Percentiles rank a stretch among this genome's conserved stretches.
These are phyloP conservation scores for Corvus hawaiiensis DNA, from an alignment of 2,113 vertebrate species.

Conservation along the genomic window DNA sequence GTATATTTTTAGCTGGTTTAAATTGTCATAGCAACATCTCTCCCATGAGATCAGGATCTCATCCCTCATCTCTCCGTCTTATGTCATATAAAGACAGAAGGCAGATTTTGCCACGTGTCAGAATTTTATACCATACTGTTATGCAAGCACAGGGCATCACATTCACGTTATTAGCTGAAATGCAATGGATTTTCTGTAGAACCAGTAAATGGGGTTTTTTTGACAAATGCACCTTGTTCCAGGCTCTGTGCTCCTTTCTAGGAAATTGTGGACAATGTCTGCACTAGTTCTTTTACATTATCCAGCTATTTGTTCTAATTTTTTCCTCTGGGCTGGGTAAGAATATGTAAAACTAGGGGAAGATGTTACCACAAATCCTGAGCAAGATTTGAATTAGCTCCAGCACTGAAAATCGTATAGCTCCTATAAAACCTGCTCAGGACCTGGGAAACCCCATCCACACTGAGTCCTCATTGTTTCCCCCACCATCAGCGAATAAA, in stretches of 20 bases:
- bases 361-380: background rate
- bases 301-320: background rate
- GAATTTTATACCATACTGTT: background rate
- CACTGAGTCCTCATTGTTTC: background rate
- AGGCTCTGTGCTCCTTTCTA: background rate
- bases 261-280: background rate
- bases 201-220: background rate
- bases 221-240: background rate
- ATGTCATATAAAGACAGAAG: background rate
- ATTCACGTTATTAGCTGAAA: background rate
- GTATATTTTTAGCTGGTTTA: slow-evolving; percentile 22
- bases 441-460: background rate
- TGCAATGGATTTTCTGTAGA: background rate
- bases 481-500: background rate
- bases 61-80: background rate
- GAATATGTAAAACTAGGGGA: background rate
- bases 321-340: background rate
- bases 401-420: background rate
- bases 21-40: slow-evolving; percentile 37
- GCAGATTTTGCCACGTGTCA: background rate
- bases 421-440: background rate
- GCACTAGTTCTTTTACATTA: background rate
- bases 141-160: background rate
- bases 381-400: background rate
- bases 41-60: background rate